Evolutionary conservation across 2,888 invertebrate species (phyloP), one percentile per base, ranked within the genome.

Genomic region (Carcina quercana): DNA sequence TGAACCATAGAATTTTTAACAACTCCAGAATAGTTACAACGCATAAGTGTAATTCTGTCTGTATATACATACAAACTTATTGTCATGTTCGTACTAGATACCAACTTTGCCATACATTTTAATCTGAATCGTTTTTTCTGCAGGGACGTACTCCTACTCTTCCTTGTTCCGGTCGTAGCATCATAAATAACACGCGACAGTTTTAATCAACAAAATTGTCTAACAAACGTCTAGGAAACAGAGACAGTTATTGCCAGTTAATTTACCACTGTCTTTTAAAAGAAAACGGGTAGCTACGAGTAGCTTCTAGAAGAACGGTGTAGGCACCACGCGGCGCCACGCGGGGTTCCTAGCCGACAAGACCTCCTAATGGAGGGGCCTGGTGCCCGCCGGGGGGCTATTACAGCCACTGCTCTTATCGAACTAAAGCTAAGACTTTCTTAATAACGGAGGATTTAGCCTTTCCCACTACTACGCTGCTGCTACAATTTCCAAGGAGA

Each of bases 321-420:
- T 46, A 52, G 45, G 53, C 53, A 42, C 55, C 75, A 68, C 61
- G 76, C 75, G 59, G 79, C 39, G 80, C 73, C 37, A 57, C 40
- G 52, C 68, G 63, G 78, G 78, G 68, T 52, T 58, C 61, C 65
- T 37, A 40, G 50, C 51, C 57, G 48, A 73, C 76, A 73, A 58
- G 66, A 46, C 50, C 70, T 49, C 59, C 63, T 79, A 78, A 79
- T 79, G 79, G 74, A 73, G 59, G 60, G 45, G 47, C 46, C 53
- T 46, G 45, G 58, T 40, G 40, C 67, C 52, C 65, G 53, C 61
- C 60, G 52, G 71, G 73, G 65, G 67, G 70, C 60, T 57, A 64
- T 63, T 66, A 69, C 66, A 59, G 45, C 59, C 64, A 56, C 53
- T 50, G 59, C 66, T 66, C 61, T 72, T 72, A 74, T 70, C 63